These are phyloP conservation scores for Samia ricini DNA, from an alignment of 1,140 invertebrate genomes.

Conservation along the genomic window DNA sequence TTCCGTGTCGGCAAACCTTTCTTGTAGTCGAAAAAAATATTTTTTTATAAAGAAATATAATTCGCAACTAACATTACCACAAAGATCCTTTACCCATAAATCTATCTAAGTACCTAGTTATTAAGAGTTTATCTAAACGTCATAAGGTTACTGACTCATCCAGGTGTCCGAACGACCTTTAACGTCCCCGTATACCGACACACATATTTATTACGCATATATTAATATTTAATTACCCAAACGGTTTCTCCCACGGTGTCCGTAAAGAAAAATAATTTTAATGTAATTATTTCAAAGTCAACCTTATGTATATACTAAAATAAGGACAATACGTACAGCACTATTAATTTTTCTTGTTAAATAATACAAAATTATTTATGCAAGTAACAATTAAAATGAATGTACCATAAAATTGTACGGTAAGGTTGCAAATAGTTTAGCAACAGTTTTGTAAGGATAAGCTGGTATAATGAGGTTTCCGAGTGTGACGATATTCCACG, in stretches of 20 bases:
- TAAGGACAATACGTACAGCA: background rate
- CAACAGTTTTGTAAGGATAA: background rate
- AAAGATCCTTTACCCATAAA: too few relatives aligned
- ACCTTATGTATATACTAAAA: background rate
- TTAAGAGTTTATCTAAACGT: background rate
- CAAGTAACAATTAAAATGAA: background rate
- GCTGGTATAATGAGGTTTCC: slow-evolving; percentile 26
- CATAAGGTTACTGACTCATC: slow-evolving; percentile 27
- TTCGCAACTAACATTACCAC: too few relatives aligned
- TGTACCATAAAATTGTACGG: slow-evolving; percentile 4
- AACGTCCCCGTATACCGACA: background rate
- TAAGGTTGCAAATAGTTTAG: slow-evolving; percentile 25
- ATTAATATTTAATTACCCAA: slow-evolving; percentile 56
- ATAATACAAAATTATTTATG: background rate
- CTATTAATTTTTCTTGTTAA: background rate
- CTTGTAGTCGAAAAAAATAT: too few relatives aligned
- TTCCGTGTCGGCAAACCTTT: too few relatives aligned
- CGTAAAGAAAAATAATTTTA: background rate
- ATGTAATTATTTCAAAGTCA: background rate
- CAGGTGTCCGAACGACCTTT: slow-evolving; percentile 59
- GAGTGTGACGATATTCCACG: slow-evolving; percentile 54
- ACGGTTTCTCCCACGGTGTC: slow-evolving; percentile 60
- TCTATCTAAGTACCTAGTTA: too few relatives aligned
- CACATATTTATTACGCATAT: background rate
- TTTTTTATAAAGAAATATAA: too few relatives aligned